Conservation (phyloP, 2,797 vertebrate species). For the Callimico goeldii region DNA sequence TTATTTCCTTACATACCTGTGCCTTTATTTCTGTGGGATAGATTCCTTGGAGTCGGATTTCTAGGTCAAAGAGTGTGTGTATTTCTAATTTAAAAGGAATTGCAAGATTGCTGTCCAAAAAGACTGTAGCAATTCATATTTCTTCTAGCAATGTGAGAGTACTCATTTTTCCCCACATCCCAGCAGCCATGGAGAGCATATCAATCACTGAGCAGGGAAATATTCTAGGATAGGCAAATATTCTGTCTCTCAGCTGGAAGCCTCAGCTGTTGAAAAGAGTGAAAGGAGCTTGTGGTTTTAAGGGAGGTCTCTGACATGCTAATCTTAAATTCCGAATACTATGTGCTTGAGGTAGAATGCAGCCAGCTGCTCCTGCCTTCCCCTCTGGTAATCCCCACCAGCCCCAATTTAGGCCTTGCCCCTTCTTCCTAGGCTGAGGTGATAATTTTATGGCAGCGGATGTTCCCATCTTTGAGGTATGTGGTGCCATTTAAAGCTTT, state of each 20-base stretch:
- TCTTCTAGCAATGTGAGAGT: background rate
- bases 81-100: slow-evolving; percentile 65
- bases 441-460: slow-evolving; percentile 87
- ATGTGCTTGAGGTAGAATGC: slow-evolving; percentile 81
- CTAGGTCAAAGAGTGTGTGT: slow-evolving; percentile 34
- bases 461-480: slow-evolving; percentile 81
- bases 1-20: slow-evolving; percentile 28
- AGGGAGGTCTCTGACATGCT: slow-evolving; percentile 86
- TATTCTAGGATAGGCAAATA: slow-evolving; percentile 57
- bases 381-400: slow-evolving; percentile 82
- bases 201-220: slow-evolving; percentile 60
- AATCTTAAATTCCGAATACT: slow-evolving; percentile 86
- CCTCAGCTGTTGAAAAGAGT: slow-evolving; percentile 83
- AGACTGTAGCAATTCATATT: slow-evolving; percentile 44
- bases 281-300: slow-evolving; percentile 81
- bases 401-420: slow-evolving; percentile 80
- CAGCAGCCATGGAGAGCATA: slow-evolving; percentile 42
- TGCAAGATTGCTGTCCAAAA: slow-evolving; percentile 26
- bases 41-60: slow-evolving; percentile 20
- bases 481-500: slow-evolving; percentile 71
- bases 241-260: slow-evolving; percentile 81
- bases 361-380: slow-evolving; percentile 79
- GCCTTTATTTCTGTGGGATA: slow-evolving; percentile 50
- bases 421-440: slow-evolving; percentile 84
- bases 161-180: background rate